Evolutionary conservation across 2,797 vertebrate species (phyloP).

Genomic region (Pagetopsis macropterus): DNA sequence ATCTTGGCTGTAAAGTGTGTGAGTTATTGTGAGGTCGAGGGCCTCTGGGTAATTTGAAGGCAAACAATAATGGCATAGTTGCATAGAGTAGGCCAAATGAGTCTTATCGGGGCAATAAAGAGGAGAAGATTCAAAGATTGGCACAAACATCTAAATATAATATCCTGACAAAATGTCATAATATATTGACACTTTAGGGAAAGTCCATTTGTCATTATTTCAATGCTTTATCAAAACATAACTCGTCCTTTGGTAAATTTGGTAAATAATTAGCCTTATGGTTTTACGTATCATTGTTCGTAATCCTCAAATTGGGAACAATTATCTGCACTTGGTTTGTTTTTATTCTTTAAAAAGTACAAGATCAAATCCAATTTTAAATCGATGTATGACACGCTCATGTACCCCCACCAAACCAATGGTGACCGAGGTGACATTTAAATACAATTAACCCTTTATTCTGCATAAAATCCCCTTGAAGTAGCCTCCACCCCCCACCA

Average conservation of each 20-base stretch:
- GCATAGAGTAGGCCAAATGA: not conserved
- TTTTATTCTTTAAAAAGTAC: not conserved
- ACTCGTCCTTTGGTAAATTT: not conserved
- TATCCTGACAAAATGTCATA: not conserved
- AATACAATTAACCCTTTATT: constrained; percentile 61
- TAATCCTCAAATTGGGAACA: constrained; percentile 2
- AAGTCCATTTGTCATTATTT: not conserved
- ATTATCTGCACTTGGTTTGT: not conserved
- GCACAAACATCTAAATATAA: not conserved
- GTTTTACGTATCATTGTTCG: not conserved
- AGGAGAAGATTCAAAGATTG: not conserved
- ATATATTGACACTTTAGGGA: not conserved
- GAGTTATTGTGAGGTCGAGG: not conserved
- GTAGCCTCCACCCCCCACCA: constrained; percentile 30
- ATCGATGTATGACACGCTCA: not conserved
- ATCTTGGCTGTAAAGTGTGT: constrained; percentile 10
- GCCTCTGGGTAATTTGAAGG: not conserved
- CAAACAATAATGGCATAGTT: not conserved
- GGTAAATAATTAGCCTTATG: not conserved
- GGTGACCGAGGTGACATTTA: constrained; percentile 31
- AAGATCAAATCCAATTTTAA: not conserved
- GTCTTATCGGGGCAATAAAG: not conserved
- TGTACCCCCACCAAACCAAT: constrained; percentile 6
- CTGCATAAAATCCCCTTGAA: constrained; percentile 49
- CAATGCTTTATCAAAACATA: not conserved